phyloP scores from a whole-genome alignment of 2,113 vertebrate genomes.

The Sinocyclocheilus anshuiensis region DNA sequence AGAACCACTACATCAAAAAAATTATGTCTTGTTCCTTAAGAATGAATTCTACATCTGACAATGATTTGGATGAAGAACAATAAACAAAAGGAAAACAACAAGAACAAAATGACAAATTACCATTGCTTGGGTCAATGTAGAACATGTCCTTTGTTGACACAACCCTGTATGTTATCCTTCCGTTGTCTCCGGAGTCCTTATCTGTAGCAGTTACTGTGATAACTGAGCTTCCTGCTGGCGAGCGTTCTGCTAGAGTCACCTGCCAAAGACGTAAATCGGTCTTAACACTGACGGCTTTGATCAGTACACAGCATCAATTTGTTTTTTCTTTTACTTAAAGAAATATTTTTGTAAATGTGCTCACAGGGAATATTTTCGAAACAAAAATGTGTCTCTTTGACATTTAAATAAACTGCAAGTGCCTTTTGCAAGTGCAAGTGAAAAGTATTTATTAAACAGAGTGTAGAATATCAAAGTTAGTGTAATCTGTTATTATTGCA shows the following conservation, averaged over 20 bases:
- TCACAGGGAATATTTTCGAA: not conserved
- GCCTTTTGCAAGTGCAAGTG: not conserved
- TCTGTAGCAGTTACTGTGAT: conserved; percentile 91
- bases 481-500: not conserved
- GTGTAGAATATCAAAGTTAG: not conserved
- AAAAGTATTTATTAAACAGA: not conserved
- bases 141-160: conserved; percentile 79
- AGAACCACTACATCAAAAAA: not conserved
- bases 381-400: not conserved
- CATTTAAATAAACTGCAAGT: conserved; percentile 7
- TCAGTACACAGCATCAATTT: not conserved
- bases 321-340: not conserved
- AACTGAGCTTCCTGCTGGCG: conserved; percentile 81
- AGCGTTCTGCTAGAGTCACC: conserved; percentile 88
- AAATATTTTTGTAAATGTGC: conserved; percentile 7
- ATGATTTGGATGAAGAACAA: conserved; percentile 1
- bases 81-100: not conserved
- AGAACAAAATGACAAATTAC: conserved; percentile 65
- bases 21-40: not conserved
- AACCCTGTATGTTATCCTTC: conserved; percentile 86
- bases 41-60: not conserved
- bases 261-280: conserved; percentile 60
- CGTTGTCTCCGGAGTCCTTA: conserved; percentile 87
- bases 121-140: conserved; percentile 87
- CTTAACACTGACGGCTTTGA: conserved; percentile 27